Percentiles rank a stretch among this genome's conserved stretches.
Conservation (phyloP, 2,888 invertebrate genomes). For the Arrhopalites spinosus region DNA sequence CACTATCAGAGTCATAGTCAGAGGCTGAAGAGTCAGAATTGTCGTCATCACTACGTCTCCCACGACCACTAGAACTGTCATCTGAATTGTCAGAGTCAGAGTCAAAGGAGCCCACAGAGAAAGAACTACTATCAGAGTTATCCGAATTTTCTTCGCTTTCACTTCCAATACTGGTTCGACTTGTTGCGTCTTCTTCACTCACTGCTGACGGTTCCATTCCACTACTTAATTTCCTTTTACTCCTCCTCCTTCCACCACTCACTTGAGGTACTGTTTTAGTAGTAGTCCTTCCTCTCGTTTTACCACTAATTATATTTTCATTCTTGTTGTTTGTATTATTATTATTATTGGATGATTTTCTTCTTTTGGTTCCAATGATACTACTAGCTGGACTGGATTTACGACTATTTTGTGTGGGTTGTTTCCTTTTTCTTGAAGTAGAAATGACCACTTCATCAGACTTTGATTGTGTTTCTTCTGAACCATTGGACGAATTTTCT, state of each 20-base stretch:
- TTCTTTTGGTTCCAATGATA: background rate
- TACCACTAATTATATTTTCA: background rate
- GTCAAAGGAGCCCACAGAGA: slow-evolving; percentile 35
- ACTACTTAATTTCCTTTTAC: slow-evolving; percentile 26
- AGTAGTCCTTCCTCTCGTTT: slow-evolving; percentile 22
- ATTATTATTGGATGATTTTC: background rate
- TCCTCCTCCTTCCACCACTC: background rate
- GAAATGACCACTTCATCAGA: background rate
- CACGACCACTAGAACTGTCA: slow-evolving; percentile 14
- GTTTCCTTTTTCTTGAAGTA: background rate
- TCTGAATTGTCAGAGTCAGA: slow-evolving; percentile 38
- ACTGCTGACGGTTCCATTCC: background rate
- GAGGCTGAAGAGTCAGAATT: slow-evolving; percentile 39
- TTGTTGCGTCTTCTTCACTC: slow-evolving; percentile 49
- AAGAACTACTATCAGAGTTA: slow-evolving; percentile 32
- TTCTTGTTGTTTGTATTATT: background rate
- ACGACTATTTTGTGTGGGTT: background rate
- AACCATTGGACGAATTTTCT: background rate
- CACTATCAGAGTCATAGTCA: slow-evolving; percentile 34
- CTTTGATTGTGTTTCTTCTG: background rate
- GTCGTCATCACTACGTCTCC: slow-evolving; percentile 33
- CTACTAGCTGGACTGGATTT: slow-evolving; percentile 7
- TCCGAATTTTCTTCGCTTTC: slow-evolving; percentile 31
- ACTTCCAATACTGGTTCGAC: slow-evolving; percentile 34
- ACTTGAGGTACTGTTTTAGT: slow-evolving; percentile 12